These are phyloP conservation scores for Bombus sylvicola DNA, from an alignment of 1,140 invertebrate genomes.

Conservation along the genomic window DNA sequence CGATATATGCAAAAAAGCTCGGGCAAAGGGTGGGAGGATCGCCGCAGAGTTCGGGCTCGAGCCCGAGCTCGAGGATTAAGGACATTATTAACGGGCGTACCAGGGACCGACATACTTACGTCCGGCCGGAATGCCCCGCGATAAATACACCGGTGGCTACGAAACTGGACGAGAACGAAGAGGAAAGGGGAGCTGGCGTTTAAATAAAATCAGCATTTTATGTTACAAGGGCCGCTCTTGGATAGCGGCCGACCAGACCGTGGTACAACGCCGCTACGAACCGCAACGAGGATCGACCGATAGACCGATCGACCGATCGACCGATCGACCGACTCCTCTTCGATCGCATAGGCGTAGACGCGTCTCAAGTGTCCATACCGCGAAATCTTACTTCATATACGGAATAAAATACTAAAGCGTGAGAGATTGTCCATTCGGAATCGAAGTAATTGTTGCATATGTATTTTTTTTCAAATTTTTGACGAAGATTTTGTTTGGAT, in stretches of 20 bases:
- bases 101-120: constrained; percentile 75
- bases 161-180: constrained; percentile 58
- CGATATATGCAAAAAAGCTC: constrained; percentile 70
- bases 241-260: constrained; percentile 64
- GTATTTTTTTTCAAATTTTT: no score
- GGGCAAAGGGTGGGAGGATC: constrained; percentile 55
- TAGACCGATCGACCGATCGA: constrained; percentile 33
- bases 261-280: constrained; percentile 48
- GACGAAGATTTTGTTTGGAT: no score
- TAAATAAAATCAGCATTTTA: constrained; percentile 79
- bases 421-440: neutral
- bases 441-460: neutral
- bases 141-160: constrained; percentile 75
- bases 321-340: constrained; percentile 38
- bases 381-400: neutral
- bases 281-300: constrained; percentile 39
- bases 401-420: no score
- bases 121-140: constrained; percentile 74
- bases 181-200: constrained; percentile 62
- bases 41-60: constrained; percentile 60
- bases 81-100: constrained; percentile 78
- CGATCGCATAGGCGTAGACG: constrained; percentile 29
- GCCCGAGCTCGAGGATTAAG: constrained; percentile 74
- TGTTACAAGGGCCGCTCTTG: constrained; percentile 70
- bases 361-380: neutral